Evolutionary conservation across 2,797 vertebrate species (phyloP).

Genomic region (Sebastes dallii): DNA sequence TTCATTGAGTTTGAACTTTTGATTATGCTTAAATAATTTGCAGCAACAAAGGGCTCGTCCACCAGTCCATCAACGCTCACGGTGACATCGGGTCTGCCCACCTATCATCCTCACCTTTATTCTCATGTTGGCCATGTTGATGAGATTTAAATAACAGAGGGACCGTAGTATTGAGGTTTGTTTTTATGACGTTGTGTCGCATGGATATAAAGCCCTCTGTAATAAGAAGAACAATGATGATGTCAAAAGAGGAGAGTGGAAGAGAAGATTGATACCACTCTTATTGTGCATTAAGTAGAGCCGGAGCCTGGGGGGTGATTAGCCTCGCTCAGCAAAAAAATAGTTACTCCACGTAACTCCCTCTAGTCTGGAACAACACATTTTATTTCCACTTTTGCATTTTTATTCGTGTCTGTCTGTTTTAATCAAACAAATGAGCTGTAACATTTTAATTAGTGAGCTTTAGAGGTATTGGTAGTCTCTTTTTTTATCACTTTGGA

Average conservation of each 20-base stretch:
- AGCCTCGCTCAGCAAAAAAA: neutral
- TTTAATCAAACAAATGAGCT: neutral
- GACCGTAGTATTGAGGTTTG: neutral
- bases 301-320: neutral
- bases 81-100: neutral
- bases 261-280: neutral
- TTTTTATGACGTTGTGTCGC: neutral
- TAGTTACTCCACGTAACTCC: neutral
- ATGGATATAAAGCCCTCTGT: neutral
- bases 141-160: neutral
- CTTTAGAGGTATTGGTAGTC: neutral
- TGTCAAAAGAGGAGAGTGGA: neutral
- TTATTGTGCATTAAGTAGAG: neutral
- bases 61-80: slow-evolving; percentile 38
- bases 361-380: neutral
- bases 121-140: neutral
- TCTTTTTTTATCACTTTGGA: neutral
- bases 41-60: slow-evolving; percentile 37
- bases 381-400: neutral
- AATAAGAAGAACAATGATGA: neutral
- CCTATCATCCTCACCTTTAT: neutral
- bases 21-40: slow-evolving; percentile 62
- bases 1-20: slow-evolving; percentile 69
- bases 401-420: neutral
- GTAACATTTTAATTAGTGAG: neutral